These are phyloP conservation scores for Myocastor coypus DNA, from an alignment of 2,113 vertebrate species.

Conservation along the genomic window DNA sequence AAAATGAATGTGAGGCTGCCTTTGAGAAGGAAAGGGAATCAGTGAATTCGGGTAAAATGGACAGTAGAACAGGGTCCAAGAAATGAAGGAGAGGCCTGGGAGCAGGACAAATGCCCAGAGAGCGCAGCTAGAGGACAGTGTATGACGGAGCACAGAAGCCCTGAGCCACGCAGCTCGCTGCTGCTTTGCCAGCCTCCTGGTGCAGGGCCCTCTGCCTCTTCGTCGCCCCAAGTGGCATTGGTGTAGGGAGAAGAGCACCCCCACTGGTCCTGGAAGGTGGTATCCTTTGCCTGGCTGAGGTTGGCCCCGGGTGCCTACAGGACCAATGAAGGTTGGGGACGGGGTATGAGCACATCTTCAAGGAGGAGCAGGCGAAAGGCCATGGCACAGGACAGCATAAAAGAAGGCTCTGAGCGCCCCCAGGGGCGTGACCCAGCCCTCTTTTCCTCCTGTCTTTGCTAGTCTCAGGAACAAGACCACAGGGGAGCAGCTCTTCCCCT, in stretches of 20 bases:
- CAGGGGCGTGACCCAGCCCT: accelerated
- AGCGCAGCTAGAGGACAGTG: background rate
- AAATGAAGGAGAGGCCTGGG: slow-evolving; percentile 7
- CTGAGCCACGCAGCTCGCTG: background rate
- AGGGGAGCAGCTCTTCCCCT: background rate
- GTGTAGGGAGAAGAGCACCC: background rate
- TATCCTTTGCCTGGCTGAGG: background rate
- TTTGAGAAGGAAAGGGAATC: background rate
- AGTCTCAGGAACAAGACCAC: background rate
- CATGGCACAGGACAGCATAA: accelerated
- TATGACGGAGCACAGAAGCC: background rate
- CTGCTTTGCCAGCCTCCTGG: background rate
- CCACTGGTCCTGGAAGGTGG: accelerated
- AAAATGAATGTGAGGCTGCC: slow-evolving; percentile 10
- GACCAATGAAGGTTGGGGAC: background rate
- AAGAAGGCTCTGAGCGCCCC: too few species aligned
- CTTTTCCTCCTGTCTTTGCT: background rate
- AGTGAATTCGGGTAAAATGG: slow-evolving; percentile 13
- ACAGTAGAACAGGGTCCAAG: background rate
- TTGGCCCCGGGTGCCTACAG: too few species aligned
- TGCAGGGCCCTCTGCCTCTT: background rate
- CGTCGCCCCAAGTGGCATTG: background rate
- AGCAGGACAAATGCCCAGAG: background rate
- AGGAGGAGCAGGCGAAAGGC: background rate
- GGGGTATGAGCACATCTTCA: too few species aligned